Evolutionary conservation across 1,140 invertebrate species (phyloP).

Genomic region (Nixonia krombeini): DNA sequence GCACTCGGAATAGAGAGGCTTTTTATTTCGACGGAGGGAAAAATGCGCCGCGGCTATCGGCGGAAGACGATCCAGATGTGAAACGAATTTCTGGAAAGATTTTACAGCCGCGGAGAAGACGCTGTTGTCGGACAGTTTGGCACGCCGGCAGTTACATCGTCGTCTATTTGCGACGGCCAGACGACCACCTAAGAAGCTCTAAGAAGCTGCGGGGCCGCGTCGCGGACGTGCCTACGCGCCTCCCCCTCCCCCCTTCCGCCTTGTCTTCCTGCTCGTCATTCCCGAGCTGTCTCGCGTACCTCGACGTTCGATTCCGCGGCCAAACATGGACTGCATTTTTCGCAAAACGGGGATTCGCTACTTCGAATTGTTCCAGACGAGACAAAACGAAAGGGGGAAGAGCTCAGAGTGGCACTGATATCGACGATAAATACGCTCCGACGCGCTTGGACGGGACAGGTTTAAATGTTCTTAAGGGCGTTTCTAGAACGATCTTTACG

Average conservation of each 20-base stretch:
- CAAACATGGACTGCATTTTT: conserved; percentile 12
- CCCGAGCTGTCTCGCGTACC: not conserved
- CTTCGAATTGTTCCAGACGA: conserved; percentile 34
- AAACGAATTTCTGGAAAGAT: conserved; percentile 41
- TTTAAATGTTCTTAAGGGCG: conserved; percentile 44
- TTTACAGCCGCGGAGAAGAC: not conserved
- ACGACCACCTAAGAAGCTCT: conserved; percentile 50
- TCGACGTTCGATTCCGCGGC: conserved; percentile 18
- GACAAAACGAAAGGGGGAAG: not conserved
- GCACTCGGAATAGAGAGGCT: not conserved
- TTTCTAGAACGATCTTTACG: conserved; percentile 12
- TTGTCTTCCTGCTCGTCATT: not conserved
- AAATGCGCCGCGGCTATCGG: conserved; percentile 4
- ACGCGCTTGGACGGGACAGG: conserved; percentile 28
- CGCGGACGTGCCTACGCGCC: not conserved
- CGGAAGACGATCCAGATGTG: conserved; percentile 43
- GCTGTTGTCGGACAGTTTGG: conserved; percentile 35
- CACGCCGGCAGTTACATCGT: conserved; percentile 28
- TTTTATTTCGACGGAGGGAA: conserved; percentile 3
- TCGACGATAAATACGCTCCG: conserved; percentile 49
- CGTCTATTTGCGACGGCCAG: conserved; percentile 39
- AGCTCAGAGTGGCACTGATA: conserved; percentile 11
- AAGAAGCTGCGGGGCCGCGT: conserved; percentile 14
- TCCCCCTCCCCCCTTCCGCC: not conserved
- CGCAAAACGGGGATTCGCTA: conserved; percentile 14